Evolutionary conservation across 2,888 invertebrate species (phyloP).

Genomic region (Amiota minor): DNA sequence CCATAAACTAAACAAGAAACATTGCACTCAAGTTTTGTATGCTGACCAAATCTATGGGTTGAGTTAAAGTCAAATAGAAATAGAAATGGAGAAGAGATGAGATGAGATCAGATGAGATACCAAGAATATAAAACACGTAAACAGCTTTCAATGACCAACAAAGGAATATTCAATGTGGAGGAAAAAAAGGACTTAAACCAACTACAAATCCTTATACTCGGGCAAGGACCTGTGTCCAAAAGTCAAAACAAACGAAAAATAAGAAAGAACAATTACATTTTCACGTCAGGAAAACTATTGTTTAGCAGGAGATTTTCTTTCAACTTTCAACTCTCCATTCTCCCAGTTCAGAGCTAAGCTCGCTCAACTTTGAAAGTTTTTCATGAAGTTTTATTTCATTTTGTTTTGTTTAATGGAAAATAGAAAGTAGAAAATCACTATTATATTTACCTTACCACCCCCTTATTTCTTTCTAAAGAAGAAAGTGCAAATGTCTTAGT

Average conservation of each 20-base stretch:
- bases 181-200: not conserved
- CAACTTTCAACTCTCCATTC: too few species aligned
- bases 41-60: conserved; percentile 18
- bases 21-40: not conserved
- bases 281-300: not conserved
- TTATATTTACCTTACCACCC: too few species aligned
- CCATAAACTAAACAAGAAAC: not conserved
- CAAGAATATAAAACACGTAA: conserved; percentile 23
- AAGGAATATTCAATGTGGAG: conserved; percentile 45
- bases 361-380: not conserved
- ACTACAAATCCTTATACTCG: not conserved
- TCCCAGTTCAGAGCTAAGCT: not conserved
- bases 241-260: conserved; percentile 9
- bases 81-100: not conserved
- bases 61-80: not conserved
- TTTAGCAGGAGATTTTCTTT: too few species aligned
- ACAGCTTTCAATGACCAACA: conserved; percentile 57
- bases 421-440: not conserved
- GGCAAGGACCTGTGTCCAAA: not conserved
- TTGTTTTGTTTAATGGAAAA: not conserved
- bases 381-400: not conserved
- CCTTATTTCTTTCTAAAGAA: too few species aligned
- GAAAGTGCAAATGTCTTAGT: too few species aligned
- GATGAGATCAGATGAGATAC: not conserved
- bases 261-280: not conserved